These are phyloP conservation scores for Pao palembangensis DNA, from an alignment of 2,113 vertebrate genomes.

Conservation along the genomic window DNA sequence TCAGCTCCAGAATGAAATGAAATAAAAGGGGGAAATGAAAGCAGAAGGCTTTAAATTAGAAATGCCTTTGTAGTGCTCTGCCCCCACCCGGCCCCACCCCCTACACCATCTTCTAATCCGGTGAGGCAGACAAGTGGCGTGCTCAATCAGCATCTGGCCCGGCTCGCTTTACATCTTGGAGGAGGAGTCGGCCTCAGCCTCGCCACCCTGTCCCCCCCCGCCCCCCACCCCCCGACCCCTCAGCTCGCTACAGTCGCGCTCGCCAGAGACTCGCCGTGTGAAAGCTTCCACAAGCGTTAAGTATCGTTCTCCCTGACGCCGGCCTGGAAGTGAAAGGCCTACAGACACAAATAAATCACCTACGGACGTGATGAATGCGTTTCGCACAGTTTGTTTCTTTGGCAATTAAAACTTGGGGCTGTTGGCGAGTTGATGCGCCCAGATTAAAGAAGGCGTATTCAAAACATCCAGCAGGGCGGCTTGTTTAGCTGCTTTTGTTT, in stretches of 20 bases:
- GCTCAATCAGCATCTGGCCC: conserved; percentile 47
- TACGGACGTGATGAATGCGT: conserved; percentile 29
- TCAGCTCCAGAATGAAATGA: conserved; percentile 44
- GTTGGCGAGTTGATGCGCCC: background rate
- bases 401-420: conserved; percentile 6
- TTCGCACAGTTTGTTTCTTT: conserved; percentile 1
- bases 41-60: conserved; percentile 47
- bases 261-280: conserved; percentile 35
- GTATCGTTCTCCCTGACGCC: conserved; percentile 52
- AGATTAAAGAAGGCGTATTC: background rate
- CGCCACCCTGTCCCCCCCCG: background rate
- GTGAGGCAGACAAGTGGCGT: conserved; percentile 53
- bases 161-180: background rate
- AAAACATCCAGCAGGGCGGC: background rate
- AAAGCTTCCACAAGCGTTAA: conserved; percentile 36
- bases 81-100: background rate
- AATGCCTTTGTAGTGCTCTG: conserved; percentile 55
- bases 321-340: conserved; percentile 34
- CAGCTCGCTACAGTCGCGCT: conserved; percentile 29
- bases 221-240: background rate
- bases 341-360: conserved; percentile 57
- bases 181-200: conserved; percentile 22
- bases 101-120: conserved; percentile 6
- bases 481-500: background rate
- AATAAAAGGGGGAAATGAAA: background rate